Conservation (phyloP, 2,113 vertebrate species). For the Limnothrissa miodon region DNA sequence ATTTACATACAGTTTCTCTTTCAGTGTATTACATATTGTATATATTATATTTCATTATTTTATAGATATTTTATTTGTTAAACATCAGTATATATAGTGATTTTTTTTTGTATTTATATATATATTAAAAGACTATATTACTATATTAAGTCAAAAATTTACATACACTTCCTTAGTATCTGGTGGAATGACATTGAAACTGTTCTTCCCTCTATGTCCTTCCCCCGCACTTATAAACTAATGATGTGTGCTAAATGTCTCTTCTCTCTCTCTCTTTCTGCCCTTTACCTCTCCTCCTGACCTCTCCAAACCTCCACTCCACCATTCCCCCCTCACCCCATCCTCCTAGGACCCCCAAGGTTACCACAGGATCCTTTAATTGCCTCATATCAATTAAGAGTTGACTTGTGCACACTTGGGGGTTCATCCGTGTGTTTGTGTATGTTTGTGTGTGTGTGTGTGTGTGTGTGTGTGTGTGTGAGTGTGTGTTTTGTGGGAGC, state of each 20-base stretch:
- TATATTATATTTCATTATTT: too few relatives aligned
- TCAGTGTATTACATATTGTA: too few relatives aligned
- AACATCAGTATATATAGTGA: too few relatives aligned
- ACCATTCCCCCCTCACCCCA: constrained; percentile 36
- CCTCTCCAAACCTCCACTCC: constrained; percentile 15
- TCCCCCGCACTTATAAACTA: neutral
- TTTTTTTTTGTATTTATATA: too few relatives aligned
- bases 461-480: neutral
- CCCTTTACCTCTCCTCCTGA: constrained; percentile 39
- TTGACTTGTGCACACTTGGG: constrained; percentile 51
- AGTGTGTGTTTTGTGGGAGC: neutral
- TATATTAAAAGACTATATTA: too few relatives aligned
- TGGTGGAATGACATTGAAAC: too few relatives aligned
- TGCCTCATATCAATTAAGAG: constrained; percentile 68
- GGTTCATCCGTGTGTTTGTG: neutral
- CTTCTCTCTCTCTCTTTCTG: constrained; percentile 28
- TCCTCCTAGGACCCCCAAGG: constrained; percentile 53
- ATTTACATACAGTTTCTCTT: too few relatives aligned
- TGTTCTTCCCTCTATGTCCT: neutral
- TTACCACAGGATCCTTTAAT: constrained; percentile 63
- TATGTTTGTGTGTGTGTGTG: neutral
- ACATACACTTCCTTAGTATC: too few relatives aligned
- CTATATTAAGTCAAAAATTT: too few relatives aligned
- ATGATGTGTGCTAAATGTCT: constrained; percentile 11
- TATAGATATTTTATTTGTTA: too few relatives aligned